These are phyloP conservation scores for Stylophora pistillata DNA, from an alignment of 64 coral and sea anemone species.

Conservation along the genomic window DNA sequence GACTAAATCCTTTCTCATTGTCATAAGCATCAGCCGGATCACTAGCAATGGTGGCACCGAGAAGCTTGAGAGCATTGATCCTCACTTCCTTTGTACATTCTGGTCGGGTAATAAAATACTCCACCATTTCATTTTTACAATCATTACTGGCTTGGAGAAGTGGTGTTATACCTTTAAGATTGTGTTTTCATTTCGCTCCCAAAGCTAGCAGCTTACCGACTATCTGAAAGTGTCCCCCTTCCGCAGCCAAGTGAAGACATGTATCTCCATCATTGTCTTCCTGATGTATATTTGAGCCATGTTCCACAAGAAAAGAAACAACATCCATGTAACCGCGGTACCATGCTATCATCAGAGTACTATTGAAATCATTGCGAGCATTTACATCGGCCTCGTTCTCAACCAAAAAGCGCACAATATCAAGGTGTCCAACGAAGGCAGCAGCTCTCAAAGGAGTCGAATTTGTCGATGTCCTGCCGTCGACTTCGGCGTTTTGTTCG, in stretches of 20 bases:
- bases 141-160: constrained; percentile 60
- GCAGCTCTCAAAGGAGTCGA: background rate
- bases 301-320: constrained; percentile 49
- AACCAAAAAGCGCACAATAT: background rate
- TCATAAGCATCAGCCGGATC: constrained; percentile 27
- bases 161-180: background rate
- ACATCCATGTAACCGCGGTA: constrained; percentile 51
- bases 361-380: constrained; percentile 64
- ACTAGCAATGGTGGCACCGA: background rate
- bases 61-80: no score
- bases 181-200: no score
- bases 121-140: constrained; percentile 61
- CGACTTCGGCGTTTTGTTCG: no score
- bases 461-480: no score
- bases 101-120: constrained; percentile 47
- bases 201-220: constrained; percentile 2
- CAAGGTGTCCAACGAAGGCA: constrained; percentile 3
- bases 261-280: constrained; percentile 63
- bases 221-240: constrained; percentile 49
- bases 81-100: no score
- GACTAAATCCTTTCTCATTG: constrained; percentile 3
- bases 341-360: constrained; percentile 71
- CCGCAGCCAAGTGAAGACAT: constrained; percentile 52
- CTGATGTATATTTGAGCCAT: constrained; percentile 52
- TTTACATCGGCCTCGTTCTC: constrained; percentile 50